A percentile compares a stretch with the other conserved stretches of the same genome.
Conservation (phyloP, 2,888 invertebrate genomes). For the Chirona hameri region DNA sequence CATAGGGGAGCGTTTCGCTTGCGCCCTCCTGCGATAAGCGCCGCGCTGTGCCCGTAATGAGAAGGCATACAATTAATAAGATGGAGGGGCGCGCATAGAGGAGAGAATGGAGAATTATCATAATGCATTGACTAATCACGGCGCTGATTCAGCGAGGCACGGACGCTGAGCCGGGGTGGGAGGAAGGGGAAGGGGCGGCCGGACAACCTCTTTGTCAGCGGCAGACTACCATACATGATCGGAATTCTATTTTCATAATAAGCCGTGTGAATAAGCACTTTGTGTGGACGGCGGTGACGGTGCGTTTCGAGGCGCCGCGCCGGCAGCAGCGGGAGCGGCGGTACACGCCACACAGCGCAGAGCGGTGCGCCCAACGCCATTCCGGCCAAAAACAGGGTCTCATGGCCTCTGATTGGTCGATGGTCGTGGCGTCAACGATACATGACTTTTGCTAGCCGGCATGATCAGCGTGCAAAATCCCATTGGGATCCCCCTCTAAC, state of each 20-base stretch:
- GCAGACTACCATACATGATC: not conserved
- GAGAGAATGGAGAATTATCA: not conserved
- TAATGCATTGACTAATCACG: constrained; percentile 25
- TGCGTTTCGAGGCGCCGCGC: too few species aligned
- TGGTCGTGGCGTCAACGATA: too few species aligned
- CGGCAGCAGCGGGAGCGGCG: too few species aligned
- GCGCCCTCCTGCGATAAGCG: not conserved
- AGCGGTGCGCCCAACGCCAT: too few species aligned
- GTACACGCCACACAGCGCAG: too few species aligned
- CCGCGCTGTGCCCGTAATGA: not conserved
- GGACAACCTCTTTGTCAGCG: not conserved
- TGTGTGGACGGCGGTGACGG: too few species aligned
- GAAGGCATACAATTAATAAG: constrained; percentile 22
- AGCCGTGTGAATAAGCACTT: not conserved
- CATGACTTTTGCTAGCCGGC: too few species aligned
- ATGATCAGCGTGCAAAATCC: too few species aligned
- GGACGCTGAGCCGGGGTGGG: not conserved
- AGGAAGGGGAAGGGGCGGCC: not conserved
- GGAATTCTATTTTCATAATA: constrained; percentile 9
- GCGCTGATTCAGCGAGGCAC: not conserved
- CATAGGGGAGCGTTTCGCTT: not conserved
- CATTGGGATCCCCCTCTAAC: too few species aligned
- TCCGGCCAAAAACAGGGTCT: too few species aligned
- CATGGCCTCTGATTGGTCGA: too few species aligned
- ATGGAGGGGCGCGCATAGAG: not conserved